Evolutionary conservation across 2,113 vertebrate species (phyloP).

Genomic region (Picathartes gymnocephalus): DNA sequence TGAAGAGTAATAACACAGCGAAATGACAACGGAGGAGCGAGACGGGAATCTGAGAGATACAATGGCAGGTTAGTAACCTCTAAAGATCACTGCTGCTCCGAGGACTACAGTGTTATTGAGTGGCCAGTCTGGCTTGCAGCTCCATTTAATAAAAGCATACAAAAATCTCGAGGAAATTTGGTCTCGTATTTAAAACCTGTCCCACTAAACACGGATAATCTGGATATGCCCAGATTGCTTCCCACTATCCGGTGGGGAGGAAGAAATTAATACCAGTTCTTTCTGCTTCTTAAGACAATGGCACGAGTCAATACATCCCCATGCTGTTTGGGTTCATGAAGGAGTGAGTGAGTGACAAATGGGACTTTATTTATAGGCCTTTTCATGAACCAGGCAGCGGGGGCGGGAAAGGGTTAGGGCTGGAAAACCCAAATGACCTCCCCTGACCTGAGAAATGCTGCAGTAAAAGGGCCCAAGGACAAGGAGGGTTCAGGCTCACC

Average conservation of each 20-base stretch:
- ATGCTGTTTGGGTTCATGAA: background rate
- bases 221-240: background rate
- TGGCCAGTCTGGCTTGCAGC: background rate
- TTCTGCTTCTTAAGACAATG: conserved; percentile 42
- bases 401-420: background rate
- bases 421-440: conserved; percentile 30
- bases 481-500: background rate
- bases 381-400: background rate
- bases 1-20: conserved; percentile 62
- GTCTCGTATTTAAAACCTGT: background rate
- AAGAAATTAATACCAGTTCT: background rate
- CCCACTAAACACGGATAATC: background rate
- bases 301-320: background rate
- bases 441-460: conserved; percentile 10
- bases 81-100: background rate
- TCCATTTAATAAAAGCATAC: conserved; percentile 17
- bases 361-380: conserved; percentile 58
- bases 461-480: background rate
- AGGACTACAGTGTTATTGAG: background rate
- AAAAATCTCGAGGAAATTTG: background rate
- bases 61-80: conserved; percentile 55
- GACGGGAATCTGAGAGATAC: conserved; percentile 21
- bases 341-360: conserved; percentile 36
- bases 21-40: conserved; percentile 51
- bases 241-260: background rate